Conservation (phyloP, 2,113 vertebrate genomes). For the Eublepharis macularius region DNA sequence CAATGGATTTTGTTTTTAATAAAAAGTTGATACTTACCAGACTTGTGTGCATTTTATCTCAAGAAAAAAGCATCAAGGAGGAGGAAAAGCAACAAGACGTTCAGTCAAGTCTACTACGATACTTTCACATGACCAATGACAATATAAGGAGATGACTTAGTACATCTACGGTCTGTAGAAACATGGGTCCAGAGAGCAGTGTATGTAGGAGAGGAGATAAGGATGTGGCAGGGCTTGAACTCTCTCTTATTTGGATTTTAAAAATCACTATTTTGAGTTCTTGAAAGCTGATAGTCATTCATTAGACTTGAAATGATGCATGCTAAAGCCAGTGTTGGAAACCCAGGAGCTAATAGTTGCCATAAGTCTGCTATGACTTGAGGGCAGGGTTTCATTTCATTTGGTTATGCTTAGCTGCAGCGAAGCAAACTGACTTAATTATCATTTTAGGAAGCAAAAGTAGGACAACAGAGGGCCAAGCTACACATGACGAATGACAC, state of each 20-base stretch:
- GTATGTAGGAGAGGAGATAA: neutral
- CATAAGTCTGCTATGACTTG: neutral
- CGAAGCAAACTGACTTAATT: neutral
- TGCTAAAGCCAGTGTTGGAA: too few relatives aligned
- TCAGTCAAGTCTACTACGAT: neutral
- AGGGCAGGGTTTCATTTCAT: too few relatives aligned
- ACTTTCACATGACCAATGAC: neutral
- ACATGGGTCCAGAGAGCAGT: neutral
- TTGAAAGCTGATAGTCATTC: neutral
- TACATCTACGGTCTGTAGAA: neutral
- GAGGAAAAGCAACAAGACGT: neutral
- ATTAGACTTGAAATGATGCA: neutral
- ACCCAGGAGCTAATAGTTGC: neutral
- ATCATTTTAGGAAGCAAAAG: neutral
- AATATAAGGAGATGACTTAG: neutral
- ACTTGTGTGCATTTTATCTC: slow-evolving; percentile 51
- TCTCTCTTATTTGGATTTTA: neutral
- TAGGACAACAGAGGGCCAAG: too few relatives aligned
- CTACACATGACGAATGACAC: too few relatives aligned
- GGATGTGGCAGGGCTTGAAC: neutral
- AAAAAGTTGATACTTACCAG: slow-evolving; percentile 55
- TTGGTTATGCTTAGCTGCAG: neutral
- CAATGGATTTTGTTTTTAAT: slow-evolving; percentile 70
- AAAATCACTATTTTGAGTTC: neutral
- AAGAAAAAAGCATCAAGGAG: neutral